These are phyloP conservation scores for Mustela erminea DNA, from an alignment of 2,797 vertebrate genomes.

Conservation along the genomic window DNA sequence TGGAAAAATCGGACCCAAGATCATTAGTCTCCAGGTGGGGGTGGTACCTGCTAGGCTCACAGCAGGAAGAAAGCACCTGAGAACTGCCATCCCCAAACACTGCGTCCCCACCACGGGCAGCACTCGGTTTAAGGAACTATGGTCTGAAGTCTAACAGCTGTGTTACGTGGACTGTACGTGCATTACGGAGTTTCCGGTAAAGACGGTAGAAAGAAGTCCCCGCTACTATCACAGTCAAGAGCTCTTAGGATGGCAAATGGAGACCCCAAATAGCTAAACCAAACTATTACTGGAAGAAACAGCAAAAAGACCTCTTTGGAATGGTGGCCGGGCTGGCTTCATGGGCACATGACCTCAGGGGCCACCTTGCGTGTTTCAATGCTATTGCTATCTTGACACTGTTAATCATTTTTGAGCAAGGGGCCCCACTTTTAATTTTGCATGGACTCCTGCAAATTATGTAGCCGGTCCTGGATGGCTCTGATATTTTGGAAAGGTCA, in stretches of 20 bases:
- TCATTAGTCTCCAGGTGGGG: too few species aligned
- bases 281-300: background rate
- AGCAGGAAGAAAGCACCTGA: constrained; percentile 40
- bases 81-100: background rate
- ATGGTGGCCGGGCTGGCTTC: background rate
- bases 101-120: background rate
- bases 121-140: background rate
- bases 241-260: background rate
- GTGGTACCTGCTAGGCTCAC: constrained; percentile 42
- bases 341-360: background rate
- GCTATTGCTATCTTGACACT: too few species aligned
- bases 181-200: background rate
- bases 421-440: background rate
- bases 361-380: background rate
- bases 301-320: background rate
- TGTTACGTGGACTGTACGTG: background rate
- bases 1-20: constrained; percentile 60
- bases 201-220: background rate
- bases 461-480: background rate
- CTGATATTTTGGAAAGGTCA: background rate
- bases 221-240: background rate
- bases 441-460: background rate
- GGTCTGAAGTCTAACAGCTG: background rate
- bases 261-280: background rate
- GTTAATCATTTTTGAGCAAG: background rate